Percentiles rank a stretch among this genome's conserved stretches.
phyloP scores from a whole-genome alignment of 2,888 invertebrate species.

The Campoplex nolae region DNA sequence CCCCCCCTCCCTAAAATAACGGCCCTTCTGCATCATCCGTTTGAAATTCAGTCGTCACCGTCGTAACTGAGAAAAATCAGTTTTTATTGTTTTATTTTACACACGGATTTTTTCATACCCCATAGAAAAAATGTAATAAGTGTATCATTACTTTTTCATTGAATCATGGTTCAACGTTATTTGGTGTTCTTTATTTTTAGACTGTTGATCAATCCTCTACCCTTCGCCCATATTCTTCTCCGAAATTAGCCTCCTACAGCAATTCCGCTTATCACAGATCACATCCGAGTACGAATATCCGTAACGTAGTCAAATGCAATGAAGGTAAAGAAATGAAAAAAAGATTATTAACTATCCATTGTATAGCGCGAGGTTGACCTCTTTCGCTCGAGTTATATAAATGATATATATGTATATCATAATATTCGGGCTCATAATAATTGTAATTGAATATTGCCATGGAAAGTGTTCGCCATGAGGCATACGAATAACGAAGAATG shows the following conservation, averaged over 20 bases:
- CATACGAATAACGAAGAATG: conserved; percentile 46
- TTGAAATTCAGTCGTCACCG: neutral
- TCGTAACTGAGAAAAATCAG: neutral
- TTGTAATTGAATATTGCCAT: conserved; percentile 47
- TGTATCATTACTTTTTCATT: conserved; percentile 11
- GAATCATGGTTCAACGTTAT: neutral
- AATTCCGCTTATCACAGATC: conserved; percentile 35
- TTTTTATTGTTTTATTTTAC: conserved; percentile 14
- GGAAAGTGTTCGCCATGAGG: conserved; percentile 53
- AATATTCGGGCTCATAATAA: conserved; percentile 26
- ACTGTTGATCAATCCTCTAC: neutral
- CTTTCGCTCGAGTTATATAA: conserved; percentile 26
- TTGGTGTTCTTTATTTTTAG: conserved; percentile 8
- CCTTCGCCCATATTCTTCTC: neutral
- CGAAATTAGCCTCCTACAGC: neutral
- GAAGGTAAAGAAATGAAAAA: conserved; percentile 14
- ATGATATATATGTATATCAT: conserved; percentile 39
- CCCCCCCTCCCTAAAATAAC: neutral
- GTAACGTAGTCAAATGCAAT: conserved; percentile 42
- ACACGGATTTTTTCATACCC: neutral
- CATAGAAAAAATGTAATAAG: conserved; percentile 9
- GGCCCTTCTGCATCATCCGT: neutral
- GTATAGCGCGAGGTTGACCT: conserved; percentile 22
- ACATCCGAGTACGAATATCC: conserved; percentile 35
- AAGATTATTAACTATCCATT: conserved; percentile 20